A percentile compares a stretch with the other conserved stretches of the same genome.
These are phyloP conservation scores for Hypothenemus hampei DNA, from an alignment of 1,140 invertebrate species.

Conservation along the genomic window DNA sequence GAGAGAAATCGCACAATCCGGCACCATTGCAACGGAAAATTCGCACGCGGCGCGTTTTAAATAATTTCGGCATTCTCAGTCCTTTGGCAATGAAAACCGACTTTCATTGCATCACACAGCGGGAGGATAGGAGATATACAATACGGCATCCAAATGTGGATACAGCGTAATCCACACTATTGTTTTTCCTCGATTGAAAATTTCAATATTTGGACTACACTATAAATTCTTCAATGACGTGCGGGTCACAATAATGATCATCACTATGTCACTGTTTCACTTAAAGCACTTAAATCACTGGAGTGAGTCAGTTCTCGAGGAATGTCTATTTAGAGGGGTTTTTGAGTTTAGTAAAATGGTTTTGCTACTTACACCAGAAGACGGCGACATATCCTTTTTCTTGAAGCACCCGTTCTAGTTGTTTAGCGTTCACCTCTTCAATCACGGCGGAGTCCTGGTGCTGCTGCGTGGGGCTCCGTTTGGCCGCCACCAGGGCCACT, in stretches of 20 bases:
- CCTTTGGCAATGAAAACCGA: conserved; percentile 24
- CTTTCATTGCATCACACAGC: conserved; percentile 14
- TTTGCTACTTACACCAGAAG: conserved; percentile 92
- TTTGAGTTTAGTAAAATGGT: no score
- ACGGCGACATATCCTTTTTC: conserved; percentile 91
- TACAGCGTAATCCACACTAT: conserved; percentile 15
- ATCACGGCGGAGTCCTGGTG: conserved; percentile 68
- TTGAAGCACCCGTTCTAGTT: conserved; percentile 79
- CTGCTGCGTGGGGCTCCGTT: conserved; percentile 43
- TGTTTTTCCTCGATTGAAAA: background rate
- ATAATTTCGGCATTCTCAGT: conserved; percentile 11
- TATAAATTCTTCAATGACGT: no score
- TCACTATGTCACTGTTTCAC: no score
- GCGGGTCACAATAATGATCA: no score
- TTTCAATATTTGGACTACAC: no score
- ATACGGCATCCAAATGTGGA: conserved; percentile 25
- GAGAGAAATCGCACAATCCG: background rate
- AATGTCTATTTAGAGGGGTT: no score
- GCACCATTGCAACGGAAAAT: conserved; percentile 11
- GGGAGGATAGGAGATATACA: conserved; percentile 26
- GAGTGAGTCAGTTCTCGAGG: no score
- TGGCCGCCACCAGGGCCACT: conserved; percentile 47
- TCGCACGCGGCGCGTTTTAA: conserved; percentile 8
- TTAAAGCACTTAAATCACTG: no score
- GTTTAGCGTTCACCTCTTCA: conserved; percentile 87